These are phyloP conservation scores for Tetragonula clypearis DNA, from an alignment of 1,140 invertebrate genomes.

Conservation along the genomic window DNA sequence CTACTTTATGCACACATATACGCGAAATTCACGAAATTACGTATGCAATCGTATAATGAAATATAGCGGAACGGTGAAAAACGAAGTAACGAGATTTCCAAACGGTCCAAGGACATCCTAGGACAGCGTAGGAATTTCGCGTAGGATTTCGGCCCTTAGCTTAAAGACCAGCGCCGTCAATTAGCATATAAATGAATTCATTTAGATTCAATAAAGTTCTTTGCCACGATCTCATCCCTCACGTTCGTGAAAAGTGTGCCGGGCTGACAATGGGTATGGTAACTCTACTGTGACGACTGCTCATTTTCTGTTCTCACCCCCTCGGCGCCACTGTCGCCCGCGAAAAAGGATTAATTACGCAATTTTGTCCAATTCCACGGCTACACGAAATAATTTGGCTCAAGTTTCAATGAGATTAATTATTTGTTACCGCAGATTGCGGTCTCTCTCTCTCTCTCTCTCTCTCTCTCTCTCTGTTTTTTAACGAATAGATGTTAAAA, in stretches of 20 bases:
- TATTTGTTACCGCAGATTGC: not conserved
- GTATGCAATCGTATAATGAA: no score
- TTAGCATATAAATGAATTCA: slow-evolving; percentile 46
- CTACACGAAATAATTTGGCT: not conserved
- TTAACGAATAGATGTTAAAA: no score
- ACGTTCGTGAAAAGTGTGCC: slow-evolving; percentile 18
- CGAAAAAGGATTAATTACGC: not conserved
- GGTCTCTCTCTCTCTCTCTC: no score
- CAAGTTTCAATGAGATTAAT: not conserved
- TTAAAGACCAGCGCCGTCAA: not conserved
- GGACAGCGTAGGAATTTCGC: no score
- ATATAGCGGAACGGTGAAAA: no score
- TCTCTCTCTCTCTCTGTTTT: no score
- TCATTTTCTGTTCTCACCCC: not conserved
- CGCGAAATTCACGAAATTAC: no score
- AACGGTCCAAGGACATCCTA: no score
- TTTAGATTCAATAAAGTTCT: slow-evolving; percentile 33
- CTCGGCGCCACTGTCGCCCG: no score
- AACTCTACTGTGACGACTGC: slow-evolving; percentile 30
- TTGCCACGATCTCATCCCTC: not conserved
- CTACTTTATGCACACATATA: no score
- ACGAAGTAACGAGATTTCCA: no score
- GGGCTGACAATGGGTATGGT: not conserved
- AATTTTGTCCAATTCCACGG: not conserved
- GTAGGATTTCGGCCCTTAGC: not conserved